A percentile compares a stretch with the other conserved stretches of the same genome.
Conservation (phyloP, 2,888 invertebrate species). For the Drosophila hamatofila region DNA sequence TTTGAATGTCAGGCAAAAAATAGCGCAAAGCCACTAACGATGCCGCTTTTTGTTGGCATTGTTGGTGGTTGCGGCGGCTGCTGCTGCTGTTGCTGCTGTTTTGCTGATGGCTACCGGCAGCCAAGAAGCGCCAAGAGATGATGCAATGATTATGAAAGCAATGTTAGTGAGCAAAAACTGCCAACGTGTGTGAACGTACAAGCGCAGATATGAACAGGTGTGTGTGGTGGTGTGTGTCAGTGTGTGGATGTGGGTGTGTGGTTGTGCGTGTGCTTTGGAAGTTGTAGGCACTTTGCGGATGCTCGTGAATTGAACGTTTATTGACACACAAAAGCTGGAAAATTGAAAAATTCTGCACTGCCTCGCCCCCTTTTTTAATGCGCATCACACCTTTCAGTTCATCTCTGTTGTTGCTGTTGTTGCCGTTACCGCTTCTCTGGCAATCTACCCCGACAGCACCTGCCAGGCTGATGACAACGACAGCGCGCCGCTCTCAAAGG, state of each 20-base stretch:
- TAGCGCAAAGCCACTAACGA: slow-evolving; percentile 71
- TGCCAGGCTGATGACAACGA: slow-evolving; percentile 50
- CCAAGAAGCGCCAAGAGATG: slow-evolving; percentile 33
- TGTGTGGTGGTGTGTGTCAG: background rate
- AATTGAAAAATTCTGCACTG: slow-evolving; percentile 77
- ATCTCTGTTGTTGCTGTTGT: slow-evolving; percentile 28
- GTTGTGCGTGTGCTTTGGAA: slow-evolving; percentile 54
- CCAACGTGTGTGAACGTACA: slow-evolving; percentile 23
- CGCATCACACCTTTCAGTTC: slow-evolving; percentile 61
- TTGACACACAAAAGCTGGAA: slow-evolving; percentile 79
- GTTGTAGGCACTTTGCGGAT: slow-evolving; percentile 79
- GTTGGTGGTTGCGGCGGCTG: slow-evolving; percentile 48
- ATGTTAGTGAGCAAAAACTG: slow-evolving; percentile 53
- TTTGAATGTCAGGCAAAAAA: slow-evolving; percentile 50
- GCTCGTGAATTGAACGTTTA: slow-evolving; percentile 81
- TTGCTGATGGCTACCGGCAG: slow-evolving; percentile 31
- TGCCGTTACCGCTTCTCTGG: slow-evolving; percentile 19
- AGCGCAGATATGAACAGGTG: slow-evolving; percentile 3
- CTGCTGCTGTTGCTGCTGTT: background rate
- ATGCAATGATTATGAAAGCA: slow-evolving; percentile 75
- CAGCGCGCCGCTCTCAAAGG: slow-evolving; percentile 63
- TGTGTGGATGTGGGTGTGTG: background rate
- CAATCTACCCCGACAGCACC: slow-evolving; percentile 57
- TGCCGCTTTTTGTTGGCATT: slow-evolving; percentile 65
- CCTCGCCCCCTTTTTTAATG: slow-evolving; percentile 59